Base-by-base conservation (phyloP, 2,113 vertebrate species). In the Alectura lathami region DNA sequence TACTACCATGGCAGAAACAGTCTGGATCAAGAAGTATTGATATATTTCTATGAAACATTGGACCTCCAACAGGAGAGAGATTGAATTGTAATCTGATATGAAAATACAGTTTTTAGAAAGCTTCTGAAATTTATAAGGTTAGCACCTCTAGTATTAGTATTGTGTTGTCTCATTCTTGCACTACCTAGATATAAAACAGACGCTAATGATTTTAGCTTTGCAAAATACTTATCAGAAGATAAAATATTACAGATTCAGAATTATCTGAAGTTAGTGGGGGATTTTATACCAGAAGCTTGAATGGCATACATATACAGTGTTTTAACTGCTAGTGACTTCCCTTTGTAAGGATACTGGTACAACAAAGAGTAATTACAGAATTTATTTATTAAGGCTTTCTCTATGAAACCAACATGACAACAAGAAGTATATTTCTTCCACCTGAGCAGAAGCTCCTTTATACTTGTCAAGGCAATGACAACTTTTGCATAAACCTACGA, bases 281-380 rank as follows among this genome's bases (percentile, higher is more conserved):
- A 77, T 94, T 80, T 95, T 20, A 24, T 70, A 32, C 5, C 16
- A 67, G 54, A 90, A 70, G 3, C 2, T 90, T 60, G 56, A 90
- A 43, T 5, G 18, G 2, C 9, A 70, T 59, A 20, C 8, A 5
- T 48, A 56, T 59, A 29, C 29, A 74, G 2, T 13, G 14, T 3
- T 69, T 91, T 64, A 53, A 57, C 3, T 0, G 1, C 13, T 80
- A 80, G 2, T 24, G 2, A 56, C 40, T 80, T 74, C 21, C 60
- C 10, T 8, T 62, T 47, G 4, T 66, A 24, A 27, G 9, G 4
- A 42, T 54, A 62, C 3, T 8, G 27, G 9, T 0, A 1, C 16
- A 67, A 51, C 24, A 83, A 91, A 1, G 4, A 53, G 11, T 57
- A 74, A 78, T 47, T 86, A 34, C 4, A 14, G 14, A 70, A 70